Evolutionary conservation across 2,888 invertebrate genomes (phyloP).

Genomic region (Synergus japonicus): DNA sequence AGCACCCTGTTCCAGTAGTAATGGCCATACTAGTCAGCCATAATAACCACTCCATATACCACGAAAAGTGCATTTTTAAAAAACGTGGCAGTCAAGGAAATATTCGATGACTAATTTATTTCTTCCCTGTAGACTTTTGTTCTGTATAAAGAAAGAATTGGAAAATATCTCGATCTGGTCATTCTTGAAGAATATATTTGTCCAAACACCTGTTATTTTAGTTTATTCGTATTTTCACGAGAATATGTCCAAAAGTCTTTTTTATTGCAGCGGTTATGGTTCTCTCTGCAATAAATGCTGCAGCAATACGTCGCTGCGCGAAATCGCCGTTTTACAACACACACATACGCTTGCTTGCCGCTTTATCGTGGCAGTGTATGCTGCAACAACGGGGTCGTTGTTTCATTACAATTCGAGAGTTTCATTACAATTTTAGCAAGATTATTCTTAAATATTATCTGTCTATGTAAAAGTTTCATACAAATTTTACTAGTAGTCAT

Average conservation of each 20-base stretch:
- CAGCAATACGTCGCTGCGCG: slow-evolving; percentile 22
- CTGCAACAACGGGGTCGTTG: not conserved
- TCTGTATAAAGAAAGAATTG: too few relatives aligned
- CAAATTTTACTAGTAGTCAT: slow-evolving; percentile 5
- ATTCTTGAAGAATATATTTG: not conserved
- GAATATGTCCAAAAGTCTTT: not conserved
- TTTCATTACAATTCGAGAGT: not conserved
- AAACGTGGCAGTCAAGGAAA: too few relatives aligned
- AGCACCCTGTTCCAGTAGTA: too few relatives aligned
- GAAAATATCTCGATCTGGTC: too few relatives aligned
- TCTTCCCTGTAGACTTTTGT: too few relatives aligned
- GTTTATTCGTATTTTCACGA: not conserved
- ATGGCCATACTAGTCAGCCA: too few relatives aligned
- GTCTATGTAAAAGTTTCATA: slow-evolving; percentile 22
- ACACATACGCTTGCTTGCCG: not conserved
- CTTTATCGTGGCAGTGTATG: slow-evolving; percentile 17
- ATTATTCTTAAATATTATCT: not conserved
- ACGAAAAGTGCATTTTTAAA: too few relatives aligned
- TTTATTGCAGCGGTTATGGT: slow-evolving; percentile 16
- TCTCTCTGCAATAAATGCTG: slow-evolving; percentile 13
- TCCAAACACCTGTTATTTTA: not conserved
- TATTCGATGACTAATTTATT: too few relatives aligned
- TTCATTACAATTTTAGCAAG: slow-evolving; percentile 3
- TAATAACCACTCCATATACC: too few relatives aligned
- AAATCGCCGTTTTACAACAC: slow-evolving; percentile 30